A percentile compares a stretch with the other conserved stretches of the same genome.
Conservation (phyloP, 2,888 invertebrate species). For the Acrobasis suavella region DNA sequence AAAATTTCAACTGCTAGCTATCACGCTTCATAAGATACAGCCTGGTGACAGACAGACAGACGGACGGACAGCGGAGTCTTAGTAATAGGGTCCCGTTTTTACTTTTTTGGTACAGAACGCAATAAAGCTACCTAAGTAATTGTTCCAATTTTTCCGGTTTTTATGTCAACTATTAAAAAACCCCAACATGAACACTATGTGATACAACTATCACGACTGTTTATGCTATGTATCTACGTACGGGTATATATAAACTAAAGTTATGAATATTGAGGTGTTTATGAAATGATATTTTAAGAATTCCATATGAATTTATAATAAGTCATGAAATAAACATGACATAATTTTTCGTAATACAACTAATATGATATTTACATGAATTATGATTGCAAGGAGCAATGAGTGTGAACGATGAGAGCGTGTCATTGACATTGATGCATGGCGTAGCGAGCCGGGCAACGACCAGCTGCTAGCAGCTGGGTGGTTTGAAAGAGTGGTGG, state of each 20-base stretch:
- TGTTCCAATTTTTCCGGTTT: no score
- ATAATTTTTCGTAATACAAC: not conserved
- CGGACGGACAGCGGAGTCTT: no score
- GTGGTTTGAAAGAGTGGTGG: conserved; percentile 22
- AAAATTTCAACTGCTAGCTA: no score
- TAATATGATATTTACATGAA: not conserved
- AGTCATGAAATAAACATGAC: conserved; percentile 7
- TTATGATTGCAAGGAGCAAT: not conserved
- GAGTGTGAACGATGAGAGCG: conserved; percentile 40
- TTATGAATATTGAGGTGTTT: not conserved
- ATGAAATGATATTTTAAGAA: not conserved
- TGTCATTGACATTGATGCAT: conserved; percentile 65
- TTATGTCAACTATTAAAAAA: no score
- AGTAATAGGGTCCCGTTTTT: no score
- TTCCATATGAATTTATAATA: not conserved
- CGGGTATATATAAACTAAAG: not conserved
- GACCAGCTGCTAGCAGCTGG: conserved; percentile 34
- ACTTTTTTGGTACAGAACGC: no score
- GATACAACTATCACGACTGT: not conserved
- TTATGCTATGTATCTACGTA: not conserved
- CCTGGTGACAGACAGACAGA: no score
- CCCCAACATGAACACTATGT: not conserved
- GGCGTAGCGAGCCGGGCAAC: conserved; percentile 37
- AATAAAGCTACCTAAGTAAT: no score
- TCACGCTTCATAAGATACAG: no score